Evolutionary conservation across 1,140 invertebrate species (phyloP).

Genomic region (Drosophila busckii): DNA sequence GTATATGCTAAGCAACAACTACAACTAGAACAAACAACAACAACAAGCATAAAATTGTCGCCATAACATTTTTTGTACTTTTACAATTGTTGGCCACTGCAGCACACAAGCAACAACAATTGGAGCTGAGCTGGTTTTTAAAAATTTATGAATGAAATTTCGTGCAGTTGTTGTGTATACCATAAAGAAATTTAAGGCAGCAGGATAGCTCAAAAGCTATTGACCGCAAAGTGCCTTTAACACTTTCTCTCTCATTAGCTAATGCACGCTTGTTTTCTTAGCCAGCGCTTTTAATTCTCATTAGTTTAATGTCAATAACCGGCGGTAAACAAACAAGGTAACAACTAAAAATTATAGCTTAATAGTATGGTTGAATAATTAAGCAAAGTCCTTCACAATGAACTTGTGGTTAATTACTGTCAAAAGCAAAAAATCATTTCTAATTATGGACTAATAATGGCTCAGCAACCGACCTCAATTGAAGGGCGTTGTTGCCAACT

Average conservation of each 20-base stretch:
- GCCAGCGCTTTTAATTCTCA: constrained; percentile 24
- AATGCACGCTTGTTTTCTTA: constrained; percentile 2
- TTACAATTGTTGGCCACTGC: constrained; percentile 53
- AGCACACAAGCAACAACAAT: constrained; percentile 26
- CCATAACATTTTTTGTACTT: constrained; percentile 14
- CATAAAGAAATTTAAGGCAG: no score
- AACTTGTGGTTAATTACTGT: constrained; percentile 41
- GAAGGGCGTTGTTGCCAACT: constrained; percentile 66
- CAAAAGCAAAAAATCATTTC: constrained; percentile 31
- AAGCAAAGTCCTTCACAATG: constrained; percentile 60
- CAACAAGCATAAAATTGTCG: constrained; percentile 16
- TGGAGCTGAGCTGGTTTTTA: constrained; percentile 27
- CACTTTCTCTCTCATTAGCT: not conserved
- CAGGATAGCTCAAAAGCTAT: no score
- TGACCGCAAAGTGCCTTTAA: no score
- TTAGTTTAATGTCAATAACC: constrained; percentile 1
- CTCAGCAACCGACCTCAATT: constrained; percentile 47
- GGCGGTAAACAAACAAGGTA: not conserved
- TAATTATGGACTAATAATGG: constrained; percentile 36
- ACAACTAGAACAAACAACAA: constrained; percentile 2
- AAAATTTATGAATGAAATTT: constrained; percentile 68
- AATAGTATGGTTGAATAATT: not conserved
- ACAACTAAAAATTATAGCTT: constrained; percentile 20
- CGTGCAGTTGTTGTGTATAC: constrained; percentile 25
- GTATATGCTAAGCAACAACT: constrained; percentile 29